A percentile compares a stretch with the other conserved stretches of the same genome.
These are phyloP conservation scores for Protosalanx chinensis DNA, from an alignment of 2,797 vertebrate species.

Conservation along the genomic window DNA sequence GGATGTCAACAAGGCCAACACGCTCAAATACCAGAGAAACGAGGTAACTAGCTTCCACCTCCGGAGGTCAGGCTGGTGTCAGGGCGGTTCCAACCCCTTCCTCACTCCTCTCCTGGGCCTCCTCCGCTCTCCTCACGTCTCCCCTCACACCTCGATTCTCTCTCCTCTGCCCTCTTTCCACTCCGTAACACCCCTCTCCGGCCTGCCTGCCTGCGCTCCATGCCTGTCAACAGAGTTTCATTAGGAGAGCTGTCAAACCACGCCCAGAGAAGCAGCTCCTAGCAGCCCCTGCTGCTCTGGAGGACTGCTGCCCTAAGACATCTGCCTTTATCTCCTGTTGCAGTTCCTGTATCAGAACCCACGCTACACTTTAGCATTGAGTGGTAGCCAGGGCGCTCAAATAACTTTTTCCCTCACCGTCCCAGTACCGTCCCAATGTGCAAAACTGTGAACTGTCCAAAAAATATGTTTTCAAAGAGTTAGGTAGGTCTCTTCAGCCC, in stretches of 20 bases:
- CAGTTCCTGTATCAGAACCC: background rate
- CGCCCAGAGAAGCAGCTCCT: background rate
- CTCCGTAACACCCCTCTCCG: slow-evolving; percentile 6
- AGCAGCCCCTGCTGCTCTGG: background rate
- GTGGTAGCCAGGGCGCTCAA: background rate
- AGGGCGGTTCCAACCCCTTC: slow-evolving; percentile 6
- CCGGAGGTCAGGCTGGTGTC: background rate
- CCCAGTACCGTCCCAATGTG: too few species aligned
- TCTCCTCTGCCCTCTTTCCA: background rate
- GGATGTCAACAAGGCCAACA: slow-evolving; percentile 75
- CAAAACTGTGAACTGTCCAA: too few species aligned
- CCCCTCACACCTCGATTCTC: background rate
- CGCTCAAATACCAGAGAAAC: slow-evolving; percentile 71
- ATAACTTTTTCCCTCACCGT: too few species aligned
- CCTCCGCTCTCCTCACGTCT: slow-evolving; percentile 1
- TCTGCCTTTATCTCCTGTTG: slow-evolving; percentile 22
- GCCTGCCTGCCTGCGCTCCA: background rate
- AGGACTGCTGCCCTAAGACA: slow-evolving; percentile 1
- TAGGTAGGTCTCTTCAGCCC: background rate
- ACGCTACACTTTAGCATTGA: slow-evolving; percentile 5
- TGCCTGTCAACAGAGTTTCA: slow-evolving; percentile 13
- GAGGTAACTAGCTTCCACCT: slow-evolving; percentile 71
- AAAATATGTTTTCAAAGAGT: too few species aligned
- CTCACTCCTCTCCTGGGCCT: background rate
- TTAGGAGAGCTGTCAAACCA: slow-evolving; percentile 1